Evolutionary conservation across 1,140 invertebrate species (phyloP).

Genomic region (Theocolax elegans): DNA sequence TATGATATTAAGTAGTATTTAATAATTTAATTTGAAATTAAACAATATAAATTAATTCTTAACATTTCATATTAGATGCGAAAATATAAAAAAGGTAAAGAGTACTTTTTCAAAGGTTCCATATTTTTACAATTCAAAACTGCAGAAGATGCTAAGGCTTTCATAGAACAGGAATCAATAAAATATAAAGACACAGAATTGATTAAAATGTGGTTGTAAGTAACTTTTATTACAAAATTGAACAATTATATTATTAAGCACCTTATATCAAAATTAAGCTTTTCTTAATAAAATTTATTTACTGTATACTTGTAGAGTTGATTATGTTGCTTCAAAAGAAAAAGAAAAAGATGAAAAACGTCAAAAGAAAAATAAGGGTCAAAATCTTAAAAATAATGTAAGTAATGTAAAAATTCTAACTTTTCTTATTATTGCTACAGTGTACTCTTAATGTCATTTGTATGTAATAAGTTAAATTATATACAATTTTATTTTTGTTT

Average conservation of each 20-base stretch:
- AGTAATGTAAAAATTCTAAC: slow-evolving; percentile 24
- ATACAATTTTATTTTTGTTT: slow-evolving; percentile 23
- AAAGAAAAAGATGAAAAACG: slow-evolving; percentile 73
- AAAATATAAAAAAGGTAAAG: slow-evolving; percentile 75
- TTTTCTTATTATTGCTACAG: slow-evolving; percentile 12
- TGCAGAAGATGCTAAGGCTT: slow-evolving; percentile 76
- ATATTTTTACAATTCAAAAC: slow-evolving; percentile 87
- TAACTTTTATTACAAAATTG: slow-evolving; percentile 38
- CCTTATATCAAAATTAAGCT: background rate
- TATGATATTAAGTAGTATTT: slow-evolving; percentile 32
- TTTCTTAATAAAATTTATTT: slow-evolving; percentile 19
- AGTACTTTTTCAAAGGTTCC: slow-evolving; percentile 87
- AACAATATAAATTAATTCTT: too few relatives aligned
- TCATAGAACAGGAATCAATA: slow-evolving; percentile 73
- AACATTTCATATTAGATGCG: slow-evolving; percentile 69
- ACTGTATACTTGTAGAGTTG: slow-evolving; percentile 59
- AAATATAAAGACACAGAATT: slow-evolving; percentile 81
- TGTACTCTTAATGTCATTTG: background rate
- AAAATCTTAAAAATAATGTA: slow-evolving; percentile 44
- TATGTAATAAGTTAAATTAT: slow-evolving; percentile 5
- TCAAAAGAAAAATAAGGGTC: slow-evolving; percentile 68
- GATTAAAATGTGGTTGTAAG: slow-evolving; percentile 78
- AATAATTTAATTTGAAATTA: background rate
- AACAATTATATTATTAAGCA: background rate
- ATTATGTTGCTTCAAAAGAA: slow-evolving; percentile 79